Conservation (phyloP, 1,140 invertebrate genomes). For the Dermatophagoides farinae region DNA sequence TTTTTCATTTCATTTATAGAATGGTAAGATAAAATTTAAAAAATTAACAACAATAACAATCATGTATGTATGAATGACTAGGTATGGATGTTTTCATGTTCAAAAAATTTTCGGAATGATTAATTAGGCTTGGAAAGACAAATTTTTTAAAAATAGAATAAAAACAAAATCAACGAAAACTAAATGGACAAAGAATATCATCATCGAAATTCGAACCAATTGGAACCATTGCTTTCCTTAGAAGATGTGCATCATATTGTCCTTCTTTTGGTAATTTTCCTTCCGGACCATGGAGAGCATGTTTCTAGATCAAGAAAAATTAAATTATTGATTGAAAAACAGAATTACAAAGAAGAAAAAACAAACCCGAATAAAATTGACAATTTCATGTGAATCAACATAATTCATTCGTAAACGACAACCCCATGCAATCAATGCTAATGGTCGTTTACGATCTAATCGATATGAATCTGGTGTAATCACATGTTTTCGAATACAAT, state of each 20-base stretch:
- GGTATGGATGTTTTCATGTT: too few species aligned
- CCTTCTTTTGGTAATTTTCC: slow-evolving; percentile 34
- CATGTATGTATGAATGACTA: too few species aligned
- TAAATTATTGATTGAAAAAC: slow-evolving; percentile 19
- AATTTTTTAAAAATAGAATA: too few species aligned
- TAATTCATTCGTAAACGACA: slow-evolving; percentile 46
- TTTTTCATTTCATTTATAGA: too few species aligned
- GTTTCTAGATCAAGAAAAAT: slow-evolving; percentile 17
- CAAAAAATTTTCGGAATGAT: too few species aligned
- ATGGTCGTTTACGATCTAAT: slow-evolving; percentile 39
- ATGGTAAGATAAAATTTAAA: too few species aligned
- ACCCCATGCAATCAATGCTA: slow-evolving; percentile 56
- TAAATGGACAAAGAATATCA: slow-evolving; percentile 7
- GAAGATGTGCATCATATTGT: slow-evolving; percentile 35
- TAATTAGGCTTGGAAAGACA: too few species aligned
- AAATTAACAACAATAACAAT: too few species aligned
- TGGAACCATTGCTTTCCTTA: slow-evolving; percentile 29
- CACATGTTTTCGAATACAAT: slow-evolving; percentile 53
- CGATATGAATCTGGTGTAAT: slow-evolving; percentile 46
- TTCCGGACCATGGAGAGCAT: slow-evolving; percentile 42
- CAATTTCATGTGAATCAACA: slow-evolving; percentile 33
- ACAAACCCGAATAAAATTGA: slow-evolving; percentile 41
- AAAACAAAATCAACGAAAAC: not conserved
- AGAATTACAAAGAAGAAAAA: not conserved
- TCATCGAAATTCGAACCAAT: slow-evolving; percentile 20